phyloP scores from a whole-genome alignment of 1,140 invertebrate species.

The Drosophila littoralis region DNA sequence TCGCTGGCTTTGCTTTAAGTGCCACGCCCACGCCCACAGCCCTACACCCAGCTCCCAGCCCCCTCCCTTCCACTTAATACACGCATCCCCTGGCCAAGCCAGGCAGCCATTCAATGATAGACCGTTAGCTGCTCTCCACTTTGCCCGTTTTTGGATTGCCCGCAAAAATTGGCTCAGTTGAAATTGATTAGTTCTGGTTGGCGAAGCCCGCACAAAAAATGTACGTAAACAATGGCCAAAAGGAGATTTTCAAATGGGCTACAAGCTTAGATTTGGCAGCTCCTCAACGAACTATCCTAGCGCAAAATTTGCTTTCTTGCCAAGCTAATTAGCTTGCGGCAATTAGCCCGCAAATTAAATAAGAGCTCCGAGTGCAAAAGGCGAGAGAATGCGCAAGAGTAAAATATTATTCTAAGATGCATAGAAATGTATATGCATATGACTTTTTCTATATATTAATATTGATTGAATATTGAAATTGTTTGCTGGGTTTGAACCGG shows the following conservation, averaged over 20 bases:
- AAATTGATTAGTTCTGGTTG: constrained; percentile 32
- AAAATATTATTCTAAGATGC: too few species aligned
- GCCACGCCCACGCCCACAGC: constrained; percentile 13
- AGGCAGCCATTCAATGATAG: constrained; percentile 37
- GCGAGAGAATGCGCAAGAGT: not conserved
- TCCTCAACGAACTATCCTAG: constrained; percentile 29
- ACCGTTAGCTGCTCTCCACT: constrained; percentile 11
- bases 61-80: not conserved
- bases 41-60: not conserved
- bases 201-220: constrained; percentile 12
- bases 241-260: constrained; percentile 11
- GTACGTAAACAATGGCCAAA: constrained; percentile 22
- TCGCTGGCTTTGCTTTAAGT: constrained; percentile 42
- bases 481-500: too few species aligned
- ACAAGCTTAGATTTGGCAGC: constrained; percentile 11
- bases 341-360: not conserved
- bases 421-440: too few species aligned
- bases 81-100: not conserved
- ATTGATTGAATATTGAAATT: too few species aligned
- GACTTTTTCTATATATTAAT: too few species aligned
- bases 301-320: constrained; percentile 15
- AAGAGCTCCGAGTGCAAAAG: not conserved
- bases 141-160: constrained; percentile 5
- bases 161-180: constrained; percentile 30
- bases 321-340: constrained; percentile 22